Base-by-base conservation (phyloP, 2,797 vertebrate genomes). In the Gastrophryne carolinensis region DNA sequence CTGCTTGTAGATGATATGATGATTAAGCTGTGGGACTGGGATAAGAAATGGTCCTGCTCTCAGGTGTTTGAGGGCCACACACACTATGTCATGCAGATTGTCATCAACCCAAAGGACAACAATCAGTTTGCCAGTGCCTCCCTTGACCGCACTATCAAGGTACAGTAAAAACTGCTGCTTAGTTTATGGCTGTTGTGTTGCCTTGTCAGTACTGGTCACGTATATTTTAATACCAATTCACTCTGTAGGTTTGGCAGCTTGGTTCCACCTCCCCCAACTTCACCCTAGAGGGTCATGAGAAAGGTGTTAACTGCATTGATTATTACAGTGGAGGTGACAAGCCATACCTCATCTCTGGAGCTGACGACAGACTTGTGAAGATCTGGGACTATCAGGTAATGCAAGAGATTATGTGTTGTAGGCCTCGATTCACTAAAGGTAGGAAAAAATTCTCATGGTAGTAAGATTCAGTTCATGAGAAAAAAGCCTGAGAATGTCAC, bases 331-430 rank as follows among this genome's bases (percentile, higher is more conserved):
- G 97, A 73, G 97, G 97, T 27, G 97, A 99, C 89, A 99, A 99
- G 70, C 97, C 97, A 0, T 99, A 99, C 80, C 93, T 99, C 67
- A 99, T 99, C 78, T 99, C 97, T 34, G 97, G 97, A 37, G 97
- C 97, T 62, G 97, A 99, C 80, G 97, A 99, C 77, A 93, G 96
- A 13, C 91, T 98, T 75, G 97, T 99, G 77, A 99, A 99, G 85
- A 99, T 99, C 86, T 99, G 97, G 97, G 97, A 99, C 84, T 99
- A 99, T 80, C 97, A 99, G 95, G 97, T 98, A 73, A 30, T n/a
- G 39, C 49, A 21, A 21, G 8, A 44, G 23, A 21, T 9, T 23
- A 23, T n/a, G 30, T 17, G 4, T 7, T 58, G 21, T 26, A 54
- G 52, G 3, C n/a, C n/a, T n/a, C n/a, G n/a, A n/a, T n/a, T n/a